Percentiles rank a stretch among this genome's conserved stretches.
phyloP scores from a whole-genome alignment of 2,113 vertebrate species.

The Genyomyrus donnyi region DNA sequence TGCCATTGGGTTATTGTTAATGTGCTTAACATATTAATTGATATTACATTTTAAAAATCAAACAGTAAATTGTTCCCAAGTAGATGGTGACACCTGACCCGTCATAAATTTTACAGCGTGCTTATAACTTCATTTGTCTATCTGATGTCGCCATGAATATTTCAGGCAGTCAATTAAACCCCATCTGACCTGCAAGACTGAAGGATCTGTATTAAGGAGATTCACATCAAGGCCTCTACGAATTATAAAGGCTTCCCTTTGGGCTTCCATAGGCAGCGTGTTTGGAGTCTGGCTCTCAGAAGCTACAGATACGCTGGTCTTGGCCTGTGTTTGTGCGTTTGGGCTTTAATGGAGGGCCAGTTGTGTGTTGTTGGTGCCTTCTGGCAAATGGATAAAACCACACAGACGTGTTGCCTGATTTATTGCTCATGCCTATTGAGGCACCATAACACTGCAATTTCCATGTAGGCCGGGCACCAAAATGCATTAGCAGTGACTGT shows the following conservation, averaged over 20 bases:
- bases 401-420: background rate
- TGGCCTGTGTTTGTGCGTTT: background rate
- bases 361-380: background rate
- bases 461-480: background rate
- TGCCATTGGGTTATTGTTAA: constrained; percentile 57
- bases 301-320: background rate
- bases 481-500: background rate
- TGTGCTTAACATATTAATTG: constrained; percentile 67
- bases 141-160: constrained; percentile 65
- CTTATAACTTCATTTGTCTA: constrained; percentile 69
- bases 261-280: background rate
- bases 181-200: constrained; percentile 51
- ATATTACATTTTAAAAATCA: constrained; percentile 52
- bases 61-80: constrained; percentile 62
- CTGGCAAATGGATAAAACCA: background rate
- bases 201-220: background rate
- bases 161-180: constrained; percentile 67
- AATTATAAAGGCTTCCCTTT: background rate
- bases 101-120: constrained; percentile 64
- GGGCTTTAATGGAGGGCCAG: background rate
- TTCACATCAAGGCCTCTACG: background rate
- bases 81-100: constrained; percentile 63
- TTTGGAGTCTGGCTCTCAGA: background rate
- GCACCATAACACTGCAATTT: background rate
- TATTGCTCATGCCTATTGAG: background rate